Percentiles rank a stretch among this genome's conserved stretches.
These are phyloP conservation scores for Pholis gunnellus DNA, from an alignment of 2,113 vertebrate genomes.

Conservation along the genomic window DNA sequence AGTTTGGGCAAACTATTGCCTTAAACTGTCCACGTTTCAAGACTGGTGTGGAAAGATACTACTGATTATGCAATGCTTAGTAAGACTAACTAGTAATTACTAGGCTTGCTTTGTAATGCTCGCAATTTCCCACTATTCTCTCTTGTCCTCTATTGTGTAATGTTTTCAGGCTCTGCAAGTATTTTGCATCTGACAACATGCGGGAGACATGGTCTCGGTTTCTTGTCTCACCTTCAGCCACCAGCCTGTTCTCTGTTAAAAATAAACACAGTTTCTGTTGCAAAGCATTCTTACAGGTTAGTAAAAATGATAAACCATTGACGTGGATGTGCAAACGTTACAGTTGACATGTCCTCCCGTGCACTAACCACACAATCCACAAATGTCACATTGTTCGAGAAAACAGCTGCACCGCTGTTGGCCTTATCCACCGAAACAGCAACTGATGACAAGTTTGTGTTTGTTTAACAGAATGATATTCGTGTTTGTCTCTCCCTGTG, in stretches of 20 bases:
- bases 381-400: conserved; percentile 27
- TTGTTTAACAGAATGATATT: conserved; percentile 33
- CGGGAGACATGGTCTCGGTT: neutral
- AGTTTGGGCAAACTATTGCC: neutral
- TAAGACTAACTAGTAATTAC: conserved; percentile 25
- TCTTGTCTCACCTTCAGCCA: conserved; percentile 23
- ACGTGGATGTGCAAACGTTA: neutral
- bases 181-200: conserved; percentile 31
- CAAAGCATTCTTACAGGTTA: neutral
- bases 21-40: neutral
- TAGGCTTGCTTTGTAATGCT: conserved; percentile 1
- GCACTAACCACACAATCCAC: neutral
- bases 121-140: conserved; percentile 23
- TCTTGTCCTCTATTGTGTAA: conserved; percentile 28
- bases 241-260: neutral
- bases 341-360: neutral
- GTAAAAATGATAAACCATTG: neutral
- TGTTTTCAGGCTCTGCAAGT: conserved; percentile 38
- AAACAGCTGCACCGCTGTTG: conserved; percentile 42
- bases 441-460: conserved; percentile 60
- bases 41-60: neutral
- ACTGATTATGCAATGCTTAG: too few species aligned
- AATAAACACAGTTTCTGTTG: conserved; percentile 12
- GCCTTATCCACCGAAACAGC: conserved; percentile 2
- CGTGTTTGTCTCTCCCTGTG: conserved; percentile 44